Evolutionary conservation across 2,113 vertebrate species (phyloP).

Genomic region (Datnioides undecimradiatus): DNA sequence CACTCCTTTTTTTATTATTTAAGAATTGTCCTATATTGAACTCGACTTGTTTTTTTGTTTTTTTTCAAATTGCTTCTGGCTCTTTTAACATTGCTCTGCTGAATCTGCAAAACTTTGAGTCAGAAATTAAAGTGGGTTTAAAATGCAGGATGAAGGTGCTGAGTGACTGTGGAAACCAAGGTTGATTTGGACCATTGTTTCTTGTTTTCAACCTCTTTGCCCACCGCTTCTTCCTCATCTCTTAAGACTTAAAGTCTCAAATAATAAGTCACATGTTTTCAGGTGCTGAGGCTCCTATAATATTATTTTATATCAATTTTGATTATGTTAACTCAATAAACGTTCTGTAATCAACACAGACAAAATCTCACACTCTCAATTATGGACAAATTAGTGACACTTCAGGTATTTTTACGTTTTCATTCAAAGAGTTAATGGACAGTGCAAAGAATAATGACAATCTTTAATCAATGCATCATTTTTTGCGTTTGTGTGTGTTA

Average conservation of each 20-base stretch:
- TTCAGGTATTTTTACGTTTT: background rate
- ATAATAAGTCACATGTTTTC: background rate
- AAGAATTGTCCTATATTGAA: background rate
- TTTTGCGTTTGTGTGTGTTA: background rate
- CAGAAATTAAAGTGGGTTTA: background rate
- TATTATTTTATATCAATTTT: background rate
- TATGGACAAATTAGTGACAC: background rate
- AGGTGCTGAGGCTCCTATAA: background rate
- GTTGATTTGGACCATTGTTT: background rate
- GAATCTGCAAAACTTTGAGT: background rate
- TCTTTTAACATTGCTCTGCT: background rate
- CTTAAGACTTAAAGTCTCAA: too few relatives aligned
- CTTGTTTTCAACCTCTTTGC: background rate
- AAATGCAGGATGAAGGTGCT: background rate
- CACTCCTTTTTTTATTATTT: background rate
- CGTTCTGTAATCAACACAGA: background rate
- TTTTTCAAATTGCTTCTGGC: background rate
- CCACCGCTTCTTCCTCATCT: too few relatives aligned
- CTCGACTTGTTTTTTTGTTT: too few relatives aligned
- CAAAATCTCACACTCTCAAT: background rate
- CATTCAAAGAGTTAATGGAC: slow-evolving; percentile 16
- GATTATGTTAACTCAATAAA: background rate
- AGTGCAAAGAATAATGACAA: background rate
- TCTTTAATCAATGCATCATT: background rate
- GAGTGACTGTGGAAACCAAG: too few relatives aligned